phyloP scores from a whole-genome alignment of 2,888 invertebrate genomes.

The Brachypalpus laphriformis region DNA sequence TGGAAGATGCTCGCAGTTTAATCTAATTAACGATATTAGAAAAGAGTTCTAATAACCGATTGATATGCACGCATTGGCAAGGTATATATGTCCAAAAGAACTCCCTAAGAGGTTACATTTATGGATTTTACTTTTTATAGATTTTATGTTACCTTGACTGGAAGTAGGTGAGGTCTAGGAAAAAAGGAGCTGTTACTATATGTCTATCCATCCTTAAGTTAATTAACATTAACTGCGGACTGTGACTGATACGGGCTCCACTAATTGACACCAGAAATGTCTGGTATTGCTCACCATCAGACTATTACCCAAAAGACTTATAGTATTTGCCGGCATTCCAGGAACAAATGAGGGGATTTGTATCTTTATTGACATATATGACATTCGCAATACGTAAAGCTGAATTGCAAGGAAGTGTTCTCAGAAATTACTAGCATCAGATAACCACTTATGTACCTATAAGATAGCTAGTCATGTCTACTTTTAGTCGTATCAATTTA shows the following conservation, averaged over 20 bases:
- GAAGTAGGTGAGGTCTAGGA: background rate
- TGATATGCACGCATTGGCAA: background rate
- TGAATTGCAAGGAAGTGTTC: too few species aligned
- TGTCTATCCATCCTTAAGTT: background rate
- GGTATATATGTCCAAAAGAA: background rate
- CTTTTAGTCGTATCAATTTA: too few species aligned
- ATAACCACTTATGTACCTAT: too few species aligned
- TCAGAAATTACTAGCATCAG: too few species aligned
- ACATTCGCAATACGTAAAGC: too few species aligned
- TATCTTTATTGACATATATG: too few species aligned
- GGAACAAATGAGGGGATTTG: too few species aligned
- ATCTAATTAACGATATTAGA: background rate
- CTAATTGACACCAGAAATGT: too few species aligned
- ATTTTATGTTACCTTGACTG: background rate
- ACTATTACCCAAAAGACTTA: too few species aligned
- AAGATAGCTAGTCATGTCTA: too few species aligned
- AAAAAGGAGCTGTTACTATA: background rate
- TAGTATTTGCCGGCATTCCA: too few species aligned
- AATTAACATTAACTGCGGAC: background rate
- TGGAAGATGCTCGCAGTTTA: background rate
- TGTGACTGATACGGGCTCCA: background rate
- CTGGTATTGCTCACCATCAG: too few species aligned
- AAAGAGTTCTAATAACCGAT: background rate
- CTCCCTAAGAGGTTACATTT: background rate
- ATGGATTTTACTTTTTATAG: background rate